Percentiles rank a stretch among this genome's conserved stretches.
Evolutionary conservation across 1,140 invertebrate species (phyloP).

Genomic region (Drosophila teissieri): DNA sequence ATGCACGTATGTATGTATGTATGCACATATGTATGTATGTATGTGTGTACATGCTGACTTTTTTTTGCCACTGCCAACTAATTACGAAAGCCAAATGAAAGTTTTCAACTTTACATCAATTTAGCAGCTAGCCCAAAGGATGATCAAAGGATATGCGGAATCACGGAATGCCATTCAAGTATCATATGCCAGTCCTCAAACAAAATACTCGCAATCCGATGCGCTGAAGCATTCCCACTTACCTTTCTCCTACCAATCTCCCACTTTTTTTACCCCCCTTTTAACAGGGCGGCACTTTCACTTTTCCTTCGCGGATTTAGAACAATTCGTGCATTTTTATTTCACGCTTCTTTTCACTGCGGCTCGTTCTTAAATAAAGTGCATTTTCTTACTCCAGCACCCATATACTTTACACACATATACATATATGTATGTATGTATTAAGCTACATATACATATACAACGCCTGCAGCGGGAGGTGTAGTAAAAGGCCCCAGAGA

Average conservation of each 20-base stretch:
- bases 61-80: slow-evolving; percentile 57
- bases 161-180: background rate
- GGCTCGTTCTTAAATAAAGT: slow-evolving; percentile 34
- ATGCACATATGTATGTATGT: no score
- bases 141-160: slow-evolving; percentile 1
- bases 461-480: slow-evolving; percentile 4
- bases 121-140: slow-evolving; percentile 17
- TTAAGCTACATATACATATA: slow-evolving; percentile 9
- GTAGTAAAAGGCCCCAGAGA: slow-evolving; percentile 52
- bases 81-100: slow-evolving; percentile 73
- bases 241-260: background rate
- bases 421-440: background rate
- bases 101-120: slow-evolving; percentile 56
- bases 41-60: slow-evolving; percentile 1
- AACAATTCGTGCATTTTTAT: slow-evolving; percentile 74
- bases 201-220: slow-evolving; percentile 9
- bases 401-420: background rate
- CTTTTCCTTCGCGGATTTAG: slow-evolving; percentile 63
- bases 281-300: slow-evolving; percentile 45
- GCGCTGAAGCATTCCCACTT: background rate
- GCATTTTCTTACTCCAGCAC: slow-evolving; percentile 10
- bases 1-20: slow-evolving; percentile 8
- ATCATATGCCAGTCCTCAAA: background rate
- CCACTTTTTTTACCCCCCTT: background rate
- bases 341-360: slow-evolving; percentile 27